Base-by-base conservation (phyloP, 2,888 invertebrate genomes). In the Lycophotia porphyrea region DNA sequence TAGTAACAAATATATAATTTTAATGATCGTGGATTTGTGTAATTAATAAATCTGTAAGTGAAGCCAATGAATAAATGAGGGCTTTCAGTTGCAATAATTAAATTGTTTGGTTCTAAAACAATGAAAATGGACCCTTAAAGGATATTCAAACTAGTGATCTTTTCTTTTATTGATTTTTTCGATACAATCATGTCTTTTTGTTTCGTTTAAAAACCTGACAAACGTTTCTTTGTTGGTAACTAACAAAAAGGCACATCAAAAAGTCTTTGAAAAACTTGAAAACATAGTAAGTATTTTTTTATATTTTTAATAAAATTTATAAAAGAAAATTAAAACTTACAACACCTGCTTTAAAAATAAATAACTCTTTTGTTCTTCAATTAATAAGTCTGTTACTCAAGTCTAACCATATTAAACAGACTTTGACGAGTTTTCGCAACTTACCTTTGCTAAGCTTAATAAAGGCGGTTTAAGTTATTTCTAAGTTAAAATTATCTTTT, bases 331-430 rank as follows among this genome's bases (percentile, higher is more conserved):
- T n/a, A 18, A 15, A 76, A 24, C 15, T 24, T 21, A 2, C 44
- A 64, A 9, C 21, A 70, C 15, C 21, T 42, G 11, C 44, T 55
- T 44, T 47, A 34, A 42, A 77, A 44, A 39, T 58, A n/a, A 49
- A 64, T 34, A 36, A n/a, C 13, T 31, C 58, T 44, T 78, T 77
- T 66, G 49, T 72, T 66, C n/a, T 65, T 31, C 27, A 47, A 47
- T 21, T 0, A 52, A 52, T 66, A 72, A 60, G 63, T 58, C 42
- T 52, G 52, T 66, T 52, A 72, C 13, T 8, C 15, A 27, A 31
- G 63, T 58, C 42, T 74, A 78, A 55, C 21, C 34, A 15, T 67
- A 55, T 77, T 52, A 61, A 52, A 44, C 24, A 65, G 44, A 27
- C 67, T 64, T 42, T 61, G 65, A 68, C 36, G 49, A 64, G 64